Percentiles rank a stretch among this genome's conserved stretches.
phyloP scores from a whole-genome alignment of 2,113 vertebrate genomes.

The Limnothrissa miodon region DNA sequence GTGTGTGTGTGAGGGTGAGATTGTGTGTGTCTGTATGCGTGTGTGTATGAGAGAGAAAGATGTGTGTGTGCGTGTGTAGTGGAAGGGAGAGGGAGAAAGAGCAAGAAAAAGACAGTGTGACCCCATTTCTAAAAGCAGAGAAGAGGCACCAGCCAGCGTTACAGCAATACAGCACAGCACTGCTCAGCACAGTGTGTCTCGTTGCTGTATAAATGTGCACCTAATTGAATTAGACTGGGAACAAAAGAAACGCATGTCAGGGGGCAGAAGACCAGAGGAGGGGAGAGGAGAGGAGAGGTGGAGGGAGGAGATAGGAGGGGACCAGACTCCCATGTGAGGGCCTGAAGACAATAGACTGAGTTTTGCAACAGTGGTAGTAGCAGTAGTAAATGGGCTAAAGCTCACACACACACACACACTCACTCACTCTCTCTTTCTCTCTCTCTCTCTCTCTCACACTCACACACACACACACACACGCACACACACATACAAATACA shows the following conservation, averaged over 20 bases:
- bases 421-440: too few relatives aligned
- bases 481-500: background rate
- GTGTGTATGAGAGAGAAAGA: background rate
- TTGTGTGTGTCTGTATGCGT: background rate
- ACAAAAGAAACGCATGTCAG: background rate
- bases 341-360: background rate
- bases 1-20: background rate
- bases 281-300: background rate
- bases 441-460: background rate
- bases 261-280: background rate
- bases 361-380: background rate
- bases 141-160: background rate
- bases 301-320: too few relatives aligned
- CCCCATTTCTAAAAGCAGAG: background rate
- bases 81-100: background rate
- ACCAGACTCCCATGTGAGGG: background rate
- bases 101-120: background rate
- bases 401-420: background rate
- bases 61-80: too few relatives aligned
- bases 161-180: background rate
- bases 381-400: background rate
- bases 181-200: background rate
- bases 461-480: background rate
- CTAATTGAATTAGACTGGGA: background rate
- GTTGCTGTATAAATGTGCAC: background rate